Conservation (phyloP, 1,140 invertebrate species). For the Sinonovacula constricta region DNA sequence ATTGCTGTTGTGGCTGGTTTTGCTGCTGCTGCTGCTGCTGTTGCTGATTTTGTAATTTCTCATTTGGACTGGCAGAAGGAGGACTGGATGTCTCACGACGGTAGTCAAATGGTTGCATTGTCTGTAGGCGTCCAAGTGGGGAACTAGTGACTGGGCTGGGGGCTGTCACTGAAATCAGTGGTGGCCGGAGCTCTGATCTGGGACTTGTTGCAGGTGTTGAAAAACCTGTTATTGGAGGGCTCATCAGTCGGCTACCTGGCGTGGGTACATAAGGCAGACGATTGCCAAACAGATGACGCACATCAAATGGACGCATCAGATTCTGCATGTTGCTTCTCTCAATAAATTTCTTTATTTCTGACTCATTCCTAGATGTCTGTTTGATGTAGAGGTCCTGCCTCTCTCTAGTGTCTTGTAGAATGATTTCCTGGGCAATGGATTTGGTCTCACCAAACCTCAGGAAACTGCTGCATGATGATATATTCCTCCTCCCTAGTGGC, state of each 20-base stretch:
- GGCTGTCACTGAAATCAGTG: slow-evolving; percentile 64
- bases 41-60: slow-evolving; percentile 46
- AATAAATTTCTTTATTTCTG: slow-evolving; percentile 82
- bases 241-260: slow-evolving; percentile 62
- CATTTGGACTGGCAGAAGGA: slow-evolving; percentile 61
- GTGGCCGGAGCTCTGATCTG: slow-evolving; percentile 62
- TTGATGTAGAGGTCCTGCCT: slow-evolving; percentile 74
- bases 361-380: slow-evolving; percentile 77
- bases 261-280: slow-evolving; percentile 66
- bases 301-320: slow-evolving; percentile 72
- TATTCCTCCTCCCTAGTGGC: slow-evolving; percentile 91
- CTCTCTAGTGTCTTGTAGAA: slow-evolving; percentile 83
- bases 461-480: slow-evolving; percentile 91
- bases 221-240: slow-evolving; percentile 63
- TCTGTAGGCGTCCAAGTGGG: slow-evolving; percentile 92
- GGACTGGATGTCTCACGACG: slow-evolving; percentile 84
- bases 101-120: slow-evolving; percentile 96
- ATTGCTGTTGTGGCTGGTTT: no score
- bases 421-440: slow-evolving; percentile 88
- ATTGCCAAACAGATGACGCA: slow-evolving; percentile 68
- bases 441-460: slow-evolving; percentile 90
- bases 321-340: slow-evolving; percentile 78
- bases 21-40: no score
- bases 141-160: slow-evolving; percentile 80
- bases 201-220: slow-evolving; percentile 60